Evolutionary conservation across 2,888 invertebrate genomes (phyloP), one percentile per base, ranked within the genome.

Genomic region (Latheticus oryzae): DNA sequence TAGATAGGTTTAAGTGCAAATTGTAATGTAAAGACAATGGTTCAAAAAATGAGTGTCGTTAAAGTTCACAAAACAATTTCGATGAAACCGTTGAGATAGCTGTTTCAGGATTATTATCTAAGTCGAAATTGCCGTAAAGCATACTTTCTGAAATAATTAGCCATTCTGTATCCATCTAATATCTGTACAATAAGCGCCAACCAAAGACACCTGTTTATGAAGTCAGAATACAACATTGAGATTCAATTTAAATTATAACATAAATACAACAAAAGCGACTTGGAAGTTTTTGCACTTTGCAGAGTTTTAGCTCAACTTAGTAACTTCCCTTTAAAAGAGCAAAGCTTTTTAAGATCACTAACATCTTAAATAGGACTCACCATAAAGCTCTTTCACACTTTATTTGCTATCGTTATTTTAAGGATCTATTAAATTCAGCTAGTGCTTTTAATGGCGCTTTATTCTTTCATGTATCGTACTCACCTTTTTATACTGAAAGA

Each of bases 361-460:
- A 24, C 24, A 48, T 35, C 48, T 37, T 48, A 48, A 48, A 48
- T 48, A 48, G 48, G 24, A 37, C 37, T 35, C 37, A 37, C 51
- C 35, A 30, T 30, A 38, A 51, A 51, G 51, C 38, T 40, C 30
- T 51, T 51, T 38, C 51, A 30, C 40, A 40, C 38, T 51, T 30
- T 40, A 51, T 51, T 51, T 51, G 28, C 38, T 30, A 38, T 38
- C 51, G 38, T 51, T 19, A 11, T 28, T 40, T 51, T 28, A 38
- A 51, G 40, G 21, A 30, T 51, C 50, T 37, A 50, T 50, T 51
- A 51, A 51, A 51, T 51, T 21, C 51, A 51, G 38, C 42, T 13
- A 42, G 15, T 42, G 24, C 16, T 42, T 15, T 26, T 24, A 42
- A 42, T 42, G 13, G 42, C 7, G 42, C 42, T 13, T 42, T 16